Base-by-base conservation (phyloP, 53 echinoderm and acorn worm species). In the Patiria pectinifera region DNA sequence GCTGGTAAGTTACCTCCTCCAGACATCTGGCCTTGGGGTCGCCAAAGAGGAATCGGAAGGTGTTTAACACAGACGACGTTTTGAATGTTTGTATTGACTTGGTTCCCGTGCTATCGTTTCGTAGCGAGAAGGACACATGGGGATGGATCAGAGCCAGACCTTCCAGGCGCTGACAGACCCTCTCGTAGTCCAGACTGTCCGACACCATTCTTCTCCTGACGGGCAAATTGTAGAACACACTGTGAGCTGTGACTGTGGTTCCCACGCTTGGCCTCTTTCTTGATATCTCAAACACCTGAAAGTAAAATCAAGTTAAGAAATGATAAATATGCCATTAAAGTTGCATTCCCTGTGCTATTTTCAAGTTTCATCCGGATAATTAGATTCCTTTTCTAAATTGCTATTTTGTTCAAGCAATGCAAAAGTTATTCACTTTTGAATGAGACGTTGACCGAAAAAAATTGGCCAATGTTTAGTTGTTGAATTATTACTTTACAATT, bases 41-140 rank as follows among this genome's bases (percentile, higher is more conserved):
- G n/a, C 99, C 96, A 87, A 97, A 99, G 4, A 99, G 93, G 72
- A 82, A 90, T 35, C 96, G 93, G 89, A 99, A 99, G 13, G 96
- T 93, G 63, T 89, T 86, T 14, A 93, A 59, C 8, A 93, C 71
- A 43, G 95, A 95, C 19, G 92, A 83, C 1, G 96, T 91, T 80
- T 60, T 87, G 82, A 91, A 96, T 47, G 99, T 99, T 87, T 99
- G 99, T 45, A 99, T 93, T 21, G 94, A 87, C 59, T 94, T 93
- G 8, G 85, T 53, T 24, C 96, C 96, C 35, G 96, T 80, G 91
- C 92, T 94, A 91, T 99, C 99, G 91, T 99, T 94, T 69, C 99
- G 84, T 19, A 99, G 92, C 82, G 99, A 94, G 76, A 99, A 95
- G 5, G 99, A 99, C 43, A 97, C 93, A 21, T 78, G 18, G 16